Evolutionary conservation across 2,888 invertebrate genomes (phyloP), one percentile per base, ranked within the genome.

Genomic region (Hirtodrosophila confusa): DNA sequence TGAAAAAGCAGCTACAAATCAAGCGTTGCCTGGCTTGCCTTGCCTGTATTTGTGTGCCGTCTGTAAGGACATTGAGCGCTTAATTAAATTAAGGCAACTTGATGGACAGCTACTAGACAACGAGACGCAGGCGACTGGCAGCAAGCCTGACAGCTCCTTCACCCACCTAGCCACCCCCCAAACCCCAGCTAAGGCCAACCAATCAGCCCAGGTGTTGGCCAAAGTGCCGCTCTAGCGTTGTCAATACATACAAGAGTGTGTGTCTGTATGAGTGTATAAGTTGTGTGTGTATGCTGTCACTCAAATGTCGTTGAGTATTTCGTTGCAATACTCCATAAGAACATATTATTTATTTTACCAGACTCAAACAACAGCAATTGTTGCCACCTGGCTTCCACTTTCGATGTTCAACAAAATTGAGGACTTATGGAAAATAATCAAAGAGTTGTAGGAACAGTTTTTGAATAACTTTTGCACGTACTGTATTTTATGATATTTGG

Each of bases 41-140:
- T 51, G 53, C 49, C 55, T 67, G 49, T 70, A 24, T 69, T 33
- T 64, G 62, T 65, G 50, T 72, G 65, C 40, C 37, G 75, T 54
- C 61, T 53, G 76, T 78, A 73, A 86, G 85, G 84, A 88, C 84
- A 83, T 88, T 83, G 85, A 86, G 85, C 76, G 86, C 88, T 78
- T 88, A 85, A 85, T 85, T 85, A 80, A 88, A 85, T 85, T 85
- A 85, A 84, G 86, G 69, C 69, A 70, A 51, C 72, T 79, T 86
- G 83, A 84, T 88, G 88, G 86, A 86, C 86, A 88, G 88, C 86
- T 72, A 86, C 86, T 72, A 88, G 83, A 83, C 88, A 85, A 37
- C 62, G 47, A 67, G 84, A 53, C 84, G 51, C 53, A 57, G 56
- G 17, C 53, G 31, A 57, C 62, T 44, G 62, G 36, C 50, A 33